Evolutionary conservation across 2,888 invertebrate species (phyloP).

Genomic region (Gibbula magus): DNA sequence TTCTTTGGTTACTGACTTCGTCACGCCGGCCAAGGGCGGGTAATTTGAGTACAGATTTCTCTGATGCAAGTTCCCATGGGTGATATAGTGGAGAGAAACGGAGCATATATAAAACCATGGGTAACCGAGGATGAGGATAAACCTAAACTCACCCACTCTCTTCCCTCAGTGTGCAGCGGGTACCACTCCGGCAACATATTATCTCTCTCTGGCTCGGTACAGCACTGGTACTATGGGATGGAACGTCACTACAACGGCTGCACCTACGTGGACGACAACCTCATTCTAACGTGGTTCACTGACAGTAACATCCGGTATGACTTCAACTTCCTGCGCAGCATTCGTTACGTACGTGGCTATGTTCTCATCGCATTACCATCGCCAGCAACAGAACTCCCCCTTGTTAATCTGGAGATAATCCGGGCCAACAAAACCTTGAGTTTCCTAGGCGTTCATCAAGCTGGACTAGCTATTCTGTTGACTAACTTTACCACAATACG

Average conservation of each 20-base stretch:
- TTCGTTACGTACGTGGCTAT: slow-evolving; percentile 7
- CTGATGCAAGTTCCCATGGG: no score
- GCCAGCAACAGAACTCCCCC: background rate
- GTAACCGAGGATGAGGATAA: no score
- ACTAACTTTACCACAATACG: background rate
- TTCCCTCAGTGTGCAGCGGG: background rate
- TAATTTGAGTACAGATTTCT: no score
- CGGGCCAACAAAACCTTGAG: background rate
- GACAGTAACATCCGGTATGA: background rate
- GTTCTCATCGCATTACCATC: background rate
- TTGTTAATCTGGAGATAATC: background rate
- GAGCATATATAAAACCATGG: no score
- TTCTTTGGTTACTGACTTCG: no score
- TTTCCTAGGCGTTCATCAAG: background rate
- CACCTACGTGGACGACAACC: slow-evolving; percentile 3
- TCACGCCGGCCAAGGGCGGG: no score
- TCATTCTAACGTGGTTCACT: background rate
- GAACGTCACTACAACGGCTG: background rate
- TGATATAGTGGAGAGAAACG: no score
- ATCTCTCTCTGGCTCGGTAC: background rate
- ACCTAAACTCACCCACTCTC: no score
- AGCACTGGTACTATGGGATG: background rate
- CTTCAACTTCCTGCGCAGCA: background rate
- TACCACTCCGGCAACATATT: background rate
- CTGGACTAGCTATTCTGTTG: background rate